phyloP scores from a whole-genome alignment of 2,113 vertebrate genomes.

The Tenrec ecaudatus region DNA sequence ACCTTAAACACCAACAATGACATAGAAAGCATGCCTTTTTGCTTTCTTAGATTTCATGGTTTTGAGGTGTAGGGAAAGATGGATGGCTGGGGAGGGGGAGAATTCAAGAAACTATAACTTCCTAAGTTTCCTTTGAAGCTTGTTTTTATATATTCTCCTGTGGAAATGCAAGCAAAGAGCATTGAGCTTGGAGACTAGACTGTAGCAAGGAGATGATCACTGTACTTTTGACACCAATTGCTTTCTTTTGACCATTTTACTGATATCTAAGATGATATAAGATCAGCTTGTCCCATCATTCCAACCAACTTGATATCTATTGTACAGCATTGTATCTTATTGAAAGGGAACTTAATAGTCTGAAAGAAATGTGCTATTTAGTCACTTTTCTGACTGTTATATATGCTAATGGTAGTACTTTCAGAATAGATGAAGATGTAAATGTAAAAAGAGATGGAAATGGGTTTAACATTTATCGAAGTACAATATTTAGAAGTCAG shows the following conservation, averaged over 20 bases:
- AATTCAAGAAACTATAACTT: not conserved
- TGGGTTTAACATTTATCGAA: not conserved
- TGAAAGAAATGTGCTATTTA: not conserved
- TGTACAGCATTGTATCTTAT: not conserved
- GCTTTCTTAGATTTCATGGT: not conserved
- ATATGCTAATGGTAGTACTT: slow-evolving; percentile 16
- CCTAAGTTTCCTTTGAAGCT: not conserved
- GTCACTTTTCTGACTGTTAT: not conserved
- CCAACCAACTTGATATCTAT: not conserved
- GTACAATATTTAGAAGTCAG: not conserved
- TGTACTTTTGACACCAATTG: not conserved
- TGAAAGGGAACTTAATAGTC: not conserved
- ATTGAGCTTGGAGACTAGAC: not conserved
- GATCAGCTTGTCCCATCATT: not conserved
- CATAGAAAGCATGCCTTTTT: not conserved
- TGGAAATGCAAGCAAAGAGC: not conserved
- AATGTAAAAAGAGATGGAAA: not conserved
- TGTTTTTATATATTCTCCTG: not conserved
- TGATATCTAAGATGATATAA: slow-evolving; percentile 36
- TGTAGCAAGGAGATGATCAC: not conserved
- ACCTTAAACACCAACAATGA: not conserved
- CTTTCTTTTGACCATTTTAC: not conserved
- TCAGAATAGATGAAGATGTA: not conserved
- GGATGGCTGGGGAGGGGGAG: not conserved
- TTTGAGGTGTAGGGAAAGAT: not conserved